Evolutionary conservation across 2,113 vertebrate genomes (phyloP).

Genomic region (Ptyas mucosa): DNA sequence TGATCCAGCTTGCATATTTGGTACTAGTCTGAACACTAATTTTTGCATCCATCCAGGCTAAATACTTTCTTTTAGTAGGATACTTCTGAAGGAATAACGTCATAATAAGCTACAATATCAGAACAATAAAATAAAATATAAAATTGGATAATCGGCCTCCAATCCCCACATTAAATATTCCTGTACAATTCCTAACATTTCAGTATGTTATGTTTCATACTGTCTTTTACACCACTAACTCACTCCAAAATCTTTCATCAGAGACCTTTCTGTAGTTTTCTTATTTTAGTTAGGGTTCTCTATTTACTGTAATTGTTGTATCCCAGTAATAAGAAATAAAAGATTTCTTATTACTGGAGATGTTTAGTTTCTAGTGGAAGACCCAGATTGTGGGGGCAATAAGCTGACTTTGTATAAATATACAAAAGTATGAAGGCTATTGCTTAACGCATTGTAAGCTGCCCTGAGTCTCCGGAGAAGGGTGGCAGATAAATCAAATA

Average conservation of each 20-base stretch:
- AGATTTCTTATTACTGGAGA: too few species aligned
- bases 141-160: constrained; percentile 41
- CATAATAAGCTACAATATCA: constrained; percentile 60
- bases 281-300: constrained; percentile 58
- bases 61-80: constrained; percentile 59
- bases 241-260: constrained; percentile 27
- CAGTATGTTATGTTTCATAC: constrained; percentile 60
- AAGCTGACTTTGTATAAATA: too few species aligned
- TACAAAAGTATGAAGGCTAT: too few species aligned
- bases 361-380: constrained; percentile 44
- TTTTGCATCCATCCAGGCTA: constrained; percentile 52
- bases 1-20: constrained; percentile 20
- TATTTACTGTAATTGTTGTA: constrained; percentile 45
- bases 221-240: constrained; percentile 40
- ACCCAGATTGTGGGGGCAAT: too few species aligned
- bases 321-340: constrained; percentile 54
- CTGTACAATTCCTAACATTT: constrained; percentile 34
- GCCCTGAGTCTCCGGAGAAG: too few species aligned
- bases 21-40: constrained; percentile 40
- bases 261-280: constrained; percentile 42
- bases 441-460: too few species aligned
- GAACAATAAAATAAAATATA: constrained; percentile 49
- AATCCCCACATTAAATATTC: constrained; percentile 64
- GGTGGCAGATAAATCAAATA: too few species aligned
- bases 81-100: constrained; percentile 63